Percentiles rank a stretch among this genome's conserved stretches.
Conservation (phyloP, 2,113 vertebrate species). For the Microcebus griseorufus region DNA sequence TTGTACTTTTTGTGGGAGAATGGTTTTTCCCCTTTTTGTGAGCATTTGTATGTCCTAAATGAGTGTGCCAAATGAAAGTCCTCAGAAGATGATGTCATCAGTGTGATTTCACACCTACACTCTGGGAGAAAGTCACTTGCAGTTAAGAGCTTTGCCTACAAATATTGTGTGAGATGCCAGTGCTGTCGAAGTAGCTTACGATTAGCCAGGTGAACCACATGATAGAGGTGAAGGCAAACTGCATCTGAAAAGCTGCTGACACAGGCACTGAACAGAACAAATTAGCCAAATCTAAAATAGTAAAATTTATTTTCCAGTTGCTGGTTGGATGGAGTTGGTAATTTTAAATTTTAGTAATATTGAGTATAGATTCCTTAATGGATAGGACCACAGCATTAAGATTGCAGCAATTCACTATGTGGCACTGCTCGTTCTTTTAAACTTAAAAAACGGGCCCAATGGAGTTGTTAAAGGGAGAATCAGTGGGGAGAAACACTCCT, state of each 20-base stretch:
- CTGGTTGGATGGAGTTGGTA: background rate
- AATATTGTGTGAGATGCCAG: background rate
- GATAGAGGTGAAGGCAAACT: background rate
- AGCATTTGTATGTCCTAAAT: background rate
- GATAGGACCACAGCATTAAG: background rate
- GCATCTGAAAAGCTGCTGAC: background rate
- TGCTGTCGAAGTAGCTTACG: background rate
- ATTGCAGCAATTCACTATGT: background rate
- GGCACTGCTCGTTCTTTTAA: background rate
- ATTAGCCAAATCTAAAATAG: background rate
- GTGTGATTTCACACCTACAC: background rate
- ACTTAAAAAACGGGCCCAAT: background rate
- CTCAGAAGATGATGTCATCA: background rate
- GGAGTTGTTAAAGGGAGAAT: background rate
- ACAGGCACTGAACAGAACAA: background rate
- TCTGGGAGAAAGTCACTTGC: background rate
- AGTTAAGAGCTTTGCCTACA: background rate
- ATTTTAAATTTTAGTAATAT: background rate
- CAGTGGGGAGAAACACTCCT: background rate
- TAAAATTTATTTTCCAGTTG: background rate
- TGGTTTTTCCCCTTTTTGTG: background rate
- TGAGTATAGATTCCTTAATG: background rate
- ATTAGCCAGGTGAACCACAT: background rate
- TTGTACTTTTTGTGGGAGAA: background rate
- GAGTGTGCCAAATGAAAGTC: background rate